Base-by-base conservation (phyloP, 1,140 invertebrate species). In the Drosophila equinoxialis region DNA sequence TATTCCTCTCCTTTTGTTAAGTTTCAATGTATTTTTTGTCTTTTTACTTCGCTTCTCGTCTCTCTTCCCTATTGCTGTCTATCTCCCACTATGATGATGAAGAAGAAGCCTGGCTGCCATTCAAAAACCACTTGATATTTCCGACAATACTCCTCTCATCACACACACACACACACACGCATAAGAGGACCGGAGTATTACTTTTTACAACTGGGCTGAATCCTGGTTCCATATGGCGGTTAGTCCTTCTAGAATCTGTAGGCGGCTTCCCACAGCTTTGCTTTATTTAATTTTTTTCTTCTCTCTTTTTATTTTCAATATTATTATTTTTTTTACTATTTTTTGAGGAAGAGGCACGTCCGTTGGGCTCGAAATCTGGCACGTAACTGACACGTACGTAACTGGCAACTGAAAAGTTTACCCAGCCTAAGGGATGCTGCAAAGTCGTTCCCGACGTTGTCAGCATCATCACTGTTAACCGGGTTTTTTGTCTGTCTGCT, bases 111-210 rank as follows among this genome's bases (percentile, higher is more conserved):
- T 14, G 39, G 37, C 60, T 37, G 45, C 54, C 68, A 67, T 68
- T 64, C 79, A 84, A 80, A 87, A 83, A 68, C 73, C 77, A 89
- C 84, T 89, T 87, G 84, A 87, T 80, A 87, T 83, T 65, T 87
- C 83, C 83, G 83, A 73, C 54, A 82, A 71, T 59, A 20, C 17
- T 20, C 45, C 23, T 39, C 37, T 39, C 3, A 39, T 39, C 37
- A 71, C 63, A 68, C 33, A 66, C 20, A 1, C 37, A 71, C 10
- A 67, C 37, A 66, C 23, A 26, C 65, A 65, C 62, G 39, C 10
- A 58, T 48, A 59, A 45, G 2, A 13, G 8, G 57, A 68, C 65
- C 68, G 41, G 35, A 81, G 60, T 68, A 78, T 84, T 89, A 89
- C 84, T 89, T 89, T 89, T 89, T 71, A 30, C 35, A 59, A 65